Evolutionary conservation across 2,888 invertebrate species (phyloP), one percentile per base, ranked within the genome.

Genomic region (Xestobium rufovillosum): DNA sequence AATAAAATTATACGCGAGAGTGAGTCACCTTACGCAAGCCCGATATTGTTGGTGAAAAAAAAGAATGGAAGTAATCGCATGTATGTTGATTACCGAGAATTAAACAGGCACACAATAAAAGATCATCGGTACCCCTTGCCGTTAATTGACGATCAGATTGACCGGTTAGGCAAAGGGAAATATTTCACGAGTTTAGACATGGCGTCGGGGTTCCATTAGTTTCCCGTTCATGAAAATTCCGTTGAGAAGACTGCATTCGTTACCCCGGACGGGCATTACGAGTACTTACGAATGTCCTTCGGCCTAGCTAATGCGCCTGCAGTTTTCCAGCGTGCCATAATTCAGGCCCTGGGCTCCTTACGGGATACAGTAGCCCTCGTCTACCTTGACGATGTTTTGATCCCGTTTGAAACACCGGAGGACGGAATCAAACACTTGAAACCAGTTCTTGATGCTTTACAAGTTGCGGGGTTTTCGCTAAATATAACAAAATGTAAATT

Each of bases 171-270:
- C 2, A 41, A 42, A 12, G 42, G 44, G 2, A 38, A 34, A 14
- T 39, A 41, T 31, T 59, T 50, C 33, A 51, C 56, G 2, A 42
- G 43, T 1, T 36, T 57, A 3, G 56, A 60, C 37, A 35, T 57
- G 42, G 32, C 44, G 2, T 36, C 42, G 12, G 59, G 57, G 1
- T 54, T 52, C 39, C 47, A 51, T 31, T 60, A 61, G 34, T 57
- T 61, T 10, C 53, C 52, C 1, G 51, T 58, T 42, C 34, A 43
- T 11, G 39, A 32, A 14, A 43, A 43, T 11, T 43, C 44, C 3
- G 39, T 47, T 19, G 17, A 43, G 3, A 52, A 46, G 27, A 52
- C 47, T 2, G 47, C 42, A 6, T 49, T 45, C 32, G 48, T 50
- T 26, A 11, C n/a, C n/a, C n/a, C n/a, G n/a, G n/a, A n/a, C n/a